Conservation (phyloP, 2,888 invertebrate genomes). For the Limnephilus lunatus region DNA sequence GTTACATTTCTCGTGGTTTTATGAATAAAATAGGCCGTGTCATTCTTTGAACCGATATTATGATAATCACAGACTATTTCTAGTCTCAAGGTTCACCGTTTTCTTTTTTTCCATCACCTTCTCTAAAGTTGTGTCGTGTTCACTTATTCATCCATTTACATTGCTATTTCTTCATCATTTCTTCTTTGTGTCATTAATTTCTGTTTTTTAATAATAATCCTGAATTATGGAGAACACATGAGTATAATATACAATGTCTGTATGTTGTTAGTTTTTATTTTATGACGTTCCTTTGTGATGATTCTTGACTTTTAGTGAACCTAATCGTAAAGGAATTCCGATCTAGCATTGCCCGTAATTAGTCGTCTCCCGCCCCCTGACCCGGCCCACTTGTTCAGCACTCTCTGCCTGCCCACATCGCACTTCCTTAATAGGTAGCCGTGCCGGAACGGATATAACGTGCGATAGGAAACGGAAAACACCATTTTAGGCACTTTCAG, state of each 20-base stretch:
- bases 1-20: neutral
- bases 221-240: too few relatives aligned
- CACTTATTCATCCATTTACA: neutral
- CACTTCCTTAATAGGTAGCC: slow-evolving; percentile 33
- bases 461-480: neutral
- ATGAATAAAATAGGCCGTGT: neutral
- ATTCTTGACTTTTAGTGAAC: neutral
- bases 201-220: too few relatives aligned
- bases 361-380: slow-evolving; percentile 19
- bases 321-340: slow-evolving; percentile 11
- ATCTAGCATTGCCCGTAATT: slow-evolving; percentile 39
- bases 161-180: neutral
- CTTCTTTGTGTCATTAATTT: neutral
- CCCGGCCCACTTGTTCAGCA: slow-evolving; percentile 9
- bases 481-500: slow-evolving; percentile 15
- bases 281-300: slow-evolving; percentile 4
- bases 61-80: neutral
- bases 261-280: neutral
- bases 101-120: neutral
- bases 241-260: neutral
- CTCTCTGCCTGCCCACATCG: slow-evolving; percentile 37
- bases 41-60: neutral
- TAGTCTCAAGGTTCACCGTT: neutral
- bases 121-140: neutral
- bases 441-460: neutral